Conservation (phyloP, 2,888 invertebrate genomes). For the Trichogramma dendrolimi region DNA sequence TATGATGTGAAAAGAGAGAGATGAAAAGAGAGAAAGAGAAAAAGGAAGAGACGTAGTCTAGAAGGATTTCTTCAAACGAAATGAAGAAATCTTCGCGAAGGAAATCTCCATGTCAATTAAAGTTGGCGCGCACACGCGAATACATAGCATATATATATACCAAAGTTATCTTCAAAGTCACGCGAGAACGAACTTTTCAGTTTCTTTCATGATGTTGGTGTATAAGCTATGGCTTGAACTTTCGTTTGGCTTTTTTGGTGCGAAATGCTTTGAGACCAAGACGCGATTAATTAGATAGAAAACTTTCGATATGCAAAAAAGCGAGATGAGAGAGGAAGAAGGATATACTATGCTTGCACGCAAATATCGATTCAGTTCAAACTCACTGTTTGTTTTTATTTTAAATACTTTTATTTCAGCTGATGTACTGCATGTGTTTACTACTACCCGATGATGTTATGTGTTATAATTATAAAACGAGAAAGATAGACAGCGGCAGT, state of each 20-base stretch:
- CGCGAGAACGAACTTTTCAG: constrained; percentile 4
- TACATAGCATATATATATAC: constrained; percentile 7
- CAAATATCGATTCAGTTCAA: no score
- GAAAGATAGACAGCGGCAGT: no score
- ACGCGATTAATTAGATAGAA: constrained; percentile 11
- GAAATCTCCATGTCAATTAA: constrained; percentile 24
- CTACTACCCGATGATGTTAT: no score
- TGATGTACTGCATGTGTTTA: no score
- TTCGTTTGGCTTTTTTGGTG: neutral
- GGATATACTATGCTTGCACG: no score
- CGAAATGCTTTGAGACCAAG: no score
- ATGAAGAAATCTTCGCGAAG: constrained; percentile 9
- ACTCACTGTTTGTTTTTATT: no score
- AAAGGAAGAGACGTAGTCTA: neutral
- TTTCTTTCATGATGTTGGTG: neutral
- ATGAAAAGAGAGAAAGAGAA: neutral
- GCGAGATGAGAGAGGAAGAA: neutral
- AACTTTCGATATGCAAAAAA: neutral
- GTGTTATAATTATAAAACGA: no score
- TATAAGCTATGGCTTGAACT: neutral
- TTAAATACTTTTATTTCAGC: no score
- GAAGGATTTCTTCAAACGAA: constrained; percentile 8
- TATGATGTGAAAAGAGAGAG: neutral
- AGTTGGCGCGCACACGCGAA: constrained; percentile 11
- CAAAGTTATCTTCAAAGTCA: neutral